Base-by-base conservation (phyloP, 2,797 vertebrate genomes). In the Myotis pilosus region DNA sequence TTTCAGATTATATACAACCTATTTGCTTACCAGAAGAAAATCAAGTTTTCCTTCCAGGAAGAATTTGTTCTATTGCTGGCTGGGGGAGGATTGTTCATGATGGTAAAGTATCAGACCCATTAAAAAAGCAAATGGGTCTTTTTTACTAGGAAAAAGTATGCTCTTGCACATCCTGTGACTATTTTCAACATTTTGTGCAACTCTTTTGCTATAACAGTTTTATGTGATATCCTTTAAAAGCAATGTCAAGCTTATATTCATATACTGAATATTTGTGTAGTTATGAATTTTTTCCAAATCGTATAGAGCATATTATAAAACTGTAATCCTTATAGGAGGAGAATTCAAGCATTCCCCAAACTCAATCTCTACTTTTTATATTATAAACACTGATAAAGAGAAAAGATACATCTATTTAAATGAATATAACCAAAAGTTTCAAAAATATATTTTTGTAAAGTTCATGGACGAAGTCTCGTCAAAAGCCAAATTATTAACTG, bases 1-100 rank as follows among this genome's bases (percentile, higher is more conserved):
- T 94, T 95, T 92, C 97, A 99, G 99, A 98, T 97, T 98, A 98
- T 60, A 98, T 99, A 95, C 99, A 99, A 96, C 99, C 99, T 1
- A 97, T 99, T 91, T 99, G 99, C 97, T 98, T 99, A 69, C 99
- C 99, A 28, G 97, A 98, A 91, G 87, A 97, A 53, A 98, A 96
- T 17, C 98, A 98, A 68, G 83, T 96, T 6, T 97, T 99, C 95
- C 57, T 98, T 82, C 97, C 98, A 74, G 99, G 99, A 97, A 98
- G 49, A 20, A 98, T 92, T 13, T 99, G 99, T 96, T 98, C 97
- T 41, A 99, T 99, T 55, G 98, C 99, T 94, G 99, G 99, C 16
- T 99, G 99, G 99, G 99, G 99, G 25, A 15, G 0, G 1, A 20
- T 97, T 12, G 4, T 0, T 16, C 62, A 98, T 8, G 76, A 87